Base-by-base conservation (phyloP, 2,888 invertebrate species). In the Atethmia centrago region DNA sequence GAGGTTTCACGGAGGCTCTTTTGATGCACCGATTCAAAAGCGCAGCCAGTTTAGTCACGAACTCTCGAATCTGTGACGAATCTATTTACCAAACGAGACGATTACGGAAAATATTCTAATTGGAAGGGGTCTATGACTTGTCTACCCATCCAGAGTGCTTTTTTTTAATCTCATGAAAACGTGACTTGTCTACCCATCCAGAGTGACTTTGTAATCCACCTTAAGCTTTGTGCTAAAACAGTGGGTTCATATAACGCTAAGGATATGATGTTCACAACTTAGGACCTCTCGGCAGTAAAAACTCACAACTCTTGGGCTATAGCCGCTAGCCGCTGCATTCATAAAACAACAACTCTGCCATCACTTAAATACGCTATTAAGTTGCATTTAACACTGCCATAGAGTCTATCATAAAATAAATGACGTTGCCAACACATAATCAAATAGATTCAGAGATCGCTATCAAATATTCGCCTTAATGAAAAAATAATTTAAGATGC, bases 401-500 rank as follows among this genome's bases (percentile, higher is more conserved):
- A 25, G 7, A 53, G 21, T 67, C 31, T 58, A 47, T 62, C 5
- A 56, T 36, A 42, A 55, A 71, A 63, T 25, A 61, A 77, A 71
- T 49, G n/a, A 71, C 5, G 49, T 49, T 56, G 36, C 51, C 28
- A 53, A 66, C 12, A 70, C 47, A 28, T 40, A 55, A 42, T 10
- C 12, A 59, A 68, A 84, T 65, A 53, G 31, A 69, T 71, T 9
- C 31, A 42, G 14, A 51, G 69, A 72, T 71, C 10, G 36, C 55
- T 69, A 77, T 80, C 70, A 47, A 69, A 73, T 55, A 71, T 82
- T 80, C 84, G 71, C 88, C 89, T 88, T 89, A 88, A 87, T 67
- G 42, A 74, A 83, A 82, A 77, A 79, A 47, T 59, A 55, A 63
- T 89, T 87, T 86, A 74, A 66, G 84, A 90, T 91, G 87, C 92